Conservation (phyloP, 1,140 invertebrate genomes). For the Heliconius melpomene region DNA sequence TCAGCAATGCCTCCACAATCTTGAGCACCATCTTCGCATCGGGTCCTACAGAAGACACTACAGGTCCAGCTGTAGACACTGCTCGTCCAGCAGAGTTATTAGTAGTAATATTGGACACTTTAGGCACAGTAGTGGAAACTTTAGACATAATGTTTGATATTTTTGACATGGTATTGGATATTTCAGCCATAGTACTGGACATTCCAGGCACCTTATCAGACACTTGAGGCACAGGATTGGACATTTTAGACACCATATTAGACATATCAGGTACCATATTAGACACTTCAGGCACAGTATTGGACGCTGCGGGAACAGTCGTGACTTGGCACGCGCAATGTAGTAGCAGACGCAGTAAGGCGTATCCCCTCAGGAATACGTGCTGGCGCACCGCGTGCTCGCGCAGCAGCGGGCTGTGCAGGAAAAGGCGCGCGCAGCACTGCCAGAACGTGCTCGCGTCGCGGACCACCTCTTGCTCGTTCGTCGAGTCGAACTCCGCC, state of each 20-base stretch:
- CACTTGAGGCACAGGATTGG: too few relatives aligned
- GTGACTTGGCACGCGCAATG: slow-evolving; percentile 16
- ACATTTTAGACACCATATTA: too few relatives aligned
- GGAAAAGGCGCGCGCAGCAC: slow-evolving; percentile 81
- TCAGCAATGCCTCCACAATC: slow-evolving; percentile 72
- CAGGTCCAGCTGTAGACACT: too few relatives aligned
- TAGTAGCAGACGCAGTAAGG: slow-evolving; percentile 69
- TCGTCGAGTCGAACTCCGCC: slow-evolving; percentile 36
- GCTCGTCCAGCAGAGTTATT: too few relatives aligned
- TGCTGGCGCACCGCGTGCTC: slow-evolving; percentile 65
- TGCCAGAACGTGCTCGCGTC: slow-evolving; percentile 80
- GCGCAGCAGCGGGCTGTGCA: slow-evolving; percentile 83
- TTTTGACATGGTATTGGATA: too few relatives aligned
- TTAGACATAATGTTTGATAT: too few relatives aligned
- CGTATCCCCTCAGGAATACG: slow-evolving; percentile 60
- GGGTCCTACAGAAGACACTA: background rate
- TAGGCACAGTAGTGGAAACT: too few relatives aligned
- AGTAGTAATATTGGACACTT: too few relatives aligned
- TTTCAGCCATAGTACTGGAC: too few relatives aligned
- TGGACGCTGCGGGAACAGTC: background rate
- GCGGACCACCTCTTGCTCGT: slow-evolving; percentile 63
- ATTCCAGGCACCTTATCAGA: too few relatives aligned
- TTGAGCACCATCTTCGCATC: slow-evolving; percentile 62
- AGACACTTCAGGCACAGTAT: too few relatives aligned
- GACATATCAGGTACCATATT: too few relatives aligned